Evolutionary conservation across 1,140 invertebrate species (phyloP), one percentile per base, ranked within the genome.

Genomic region (Aleiodes sp.): DNA sequence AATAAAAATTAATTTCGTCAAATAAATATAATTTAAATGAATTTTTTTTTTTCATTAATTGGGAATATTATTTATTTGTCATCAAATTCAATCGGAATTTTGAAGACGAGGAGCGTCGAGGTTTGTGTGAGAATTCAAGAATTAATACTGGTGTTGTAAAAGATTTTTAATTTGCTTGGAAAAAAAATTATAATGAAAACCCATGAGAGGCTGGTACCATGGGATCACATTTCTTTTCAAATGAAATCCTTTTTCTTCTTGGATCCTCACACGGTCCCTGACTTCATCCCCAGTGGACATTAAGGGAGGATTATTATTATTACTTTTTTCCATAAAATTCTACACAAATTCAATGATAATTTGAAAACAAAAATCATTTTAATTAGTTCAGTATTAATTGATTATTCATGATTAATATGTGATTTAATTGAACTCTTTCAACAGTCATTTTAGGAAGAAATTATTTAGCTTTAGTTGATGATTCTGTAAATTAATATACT

Each of bases 171-270:
- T n/a, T 59, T 43, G 31, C 37, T 37, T 62, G 14, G 37, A n/a
- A 43, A 28, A 29, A 41, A 9, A 43, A 41, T 46, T 16, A 0
- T 26, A 64, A 46, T n/a, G 31, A 10, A 35, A 37, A 9, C 43
- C 62, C 46, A 35, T 65, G 68, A 46, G 68, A 70, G 68, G 68
- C 68, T 70, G 68, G 62, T 39, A 43, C 68, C 68, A 70, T 52
- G 46, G 37, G 35, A 59, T 41, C 33, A 35, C 41, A 43, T 37
- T 46, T 28, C 1, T 39, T 4, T 10, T 24, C 28, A 19, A 43
- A 43, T 52, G 26, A 52, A 46, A 19, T 52, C 26, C 21, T 9
- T 52, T 52, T 52, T 24, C n/a, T 52, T 52, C 14, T 43, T 43
- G 39, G 19, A 2, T 43, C 39, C 10, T 43, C 39, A 16, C 39